These are phyloP conservation scores for Ceratosolen fusciceps DNA, from an alignment of 1,140 invertebrate genomes.

Conservation along the genomic window DNA sequence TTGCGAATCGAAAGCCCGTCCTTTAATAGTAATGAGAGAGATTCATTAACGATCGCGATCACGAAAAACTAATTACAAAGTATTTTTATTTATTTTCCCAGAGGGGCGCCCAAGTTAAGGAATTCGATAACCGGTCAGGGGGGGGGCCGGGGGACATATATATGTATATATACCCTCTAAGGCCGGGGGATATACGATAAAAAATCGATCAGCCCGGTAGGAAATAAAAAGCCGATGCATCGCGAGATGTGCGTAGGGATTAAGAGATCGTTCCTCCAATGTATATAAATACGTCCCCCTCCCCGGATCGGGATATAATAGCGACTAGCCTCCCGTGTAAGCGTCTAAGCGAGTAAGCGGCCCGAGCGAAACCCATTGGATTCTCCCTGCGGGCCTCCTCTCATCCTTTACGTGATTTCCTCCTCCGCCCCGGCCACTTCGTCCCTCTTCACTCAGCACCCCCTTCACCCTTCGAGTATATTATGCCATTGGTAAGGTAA, in stretches of 20 bases:
- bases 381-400: constrained; percentile 35
- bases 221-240: constrained; percentile 34
- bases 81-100: constrained; percentile 20
- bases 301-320: background rate
- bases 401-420: constrained; percentile 45
- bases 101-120: background rate
- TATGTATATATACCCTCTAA: no score
- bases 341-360: constrained; percentile 17
- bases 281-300: constrained; percentile 30
- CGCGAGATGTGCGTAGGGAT: constrained; percentile 31
- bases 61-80: constrained; percentile 34
- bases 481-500: background rate
- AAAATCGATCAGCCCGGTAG: background rate
- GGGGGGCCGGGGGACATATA: background rate
- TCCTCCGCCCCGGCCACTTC: background rate
- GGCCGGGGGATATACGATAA: background rate
- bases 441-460: background rate
- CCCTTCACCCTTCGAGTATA: background rate
- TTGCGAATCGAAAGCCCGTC: no score
- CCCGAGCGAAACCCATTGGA: background rate
- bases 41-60: background rate
- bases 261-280: constrained; percentile 33
- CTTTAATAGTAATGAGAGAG: no score
- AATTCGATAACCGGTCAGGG: background rate
- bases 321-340: background rate